Conservation (phyloP, 1,140 invertebrate species). For the Metaphire vulgaris region DNA sequence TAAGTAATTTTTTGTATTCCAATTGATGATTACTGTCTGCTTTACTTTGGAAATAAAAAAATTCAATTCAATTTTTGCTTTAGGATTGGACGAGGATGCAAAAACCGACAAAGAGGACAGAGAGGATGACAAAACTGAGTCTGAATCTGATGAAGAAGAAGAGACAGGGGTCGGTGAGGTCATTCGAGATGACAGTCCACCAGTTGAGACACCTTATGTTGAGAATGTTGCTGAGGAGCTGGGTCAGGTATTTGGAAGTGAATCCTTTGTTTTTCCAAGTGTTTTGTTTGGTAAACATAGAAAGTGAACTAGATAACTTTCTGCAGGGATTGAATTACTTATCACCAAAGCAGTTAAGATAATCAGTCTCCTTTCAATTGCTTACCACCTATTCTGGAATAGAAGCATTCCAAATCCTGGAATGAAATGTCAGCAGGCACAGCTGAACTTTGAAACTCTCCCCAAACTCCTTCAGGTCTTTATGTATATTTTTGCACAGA, state of each 20-base stretch:
- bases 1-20: no score
- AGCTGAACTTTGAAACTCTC: no score
- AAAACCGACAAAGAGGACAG: constrained; percentile 43
- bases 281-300: neutral
- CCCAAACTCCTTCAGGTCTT: no score
- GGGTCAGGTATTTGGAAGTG: constrained; percentile 56
- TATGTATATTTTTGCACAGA: no score
- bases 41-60: no score
- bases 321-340: neutral
- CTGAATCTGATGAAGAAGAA: constrained; percentile 24
- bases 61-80: no score
- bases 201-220: constrained; percentile 45
- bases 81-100: constrained; percentile 42
- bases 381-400: neutral
- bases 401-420: no score
- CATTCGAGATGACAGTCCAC: constrained; percentile 29
- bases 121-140: constrained; percentile 38
- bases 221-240: constrained; percentile 62
- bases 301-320: neutral
- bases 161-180: constrained; percentile 22
- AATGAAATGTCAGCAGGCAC: no score
- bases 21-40: no score
- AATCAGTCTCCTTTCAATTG: neutral
- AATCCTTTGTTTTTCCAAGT: neutral
- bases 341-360: constrained; percentile 2